Base-by-base conservation (phyloP, 1,140 invertebrate species). In the Tetramorium parvispinum region DNA sequence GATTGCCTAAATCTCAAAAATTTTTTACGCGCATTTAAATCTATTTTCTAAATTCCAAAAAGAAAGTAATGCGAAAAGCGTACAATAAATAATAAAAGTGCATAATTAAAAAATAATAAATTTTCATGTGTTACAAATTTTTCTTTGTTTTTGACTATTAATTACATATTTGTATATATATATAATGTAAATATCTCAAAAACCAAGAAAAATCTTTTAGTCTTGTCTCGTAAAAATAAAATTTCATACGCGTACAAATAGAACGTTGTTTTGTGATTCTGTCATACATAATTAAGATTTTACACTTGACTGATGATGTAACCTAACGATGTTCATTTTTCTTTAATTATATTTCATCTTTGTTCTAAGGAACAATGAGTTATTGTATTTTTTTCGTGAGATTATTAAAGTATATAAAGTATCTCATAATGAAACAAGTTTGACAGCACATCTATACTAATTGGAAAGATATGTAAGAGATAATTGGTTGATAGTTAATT, bases 331-430 rank as follows among this genome's bases (percentile, higher is more conserved):
- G 43, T 63, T 63, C 21, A 49, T 63, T 78, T 57, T 43, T 43
- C 40, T 78, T 37, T 18, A 24, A 63, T 78, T 53, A 16, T 6
- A 32, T 57, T 21, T 76, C 13, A 51, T 43, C 37, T 76, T 57
- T 76, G n/a, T 76, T 43, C 10, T 55, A n/a, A 27, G 5, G 53
- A 57, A 76, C 73, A 76, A 76, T 76, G 21, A 57, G 53, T 13
- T n/a, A 76, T 59, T 55, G 51, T 57, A 24, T 65, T 65, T 40
- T 63, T 65, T 65, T 65, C 32, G 61, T 65, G 32, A 24, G 21
- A 77, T 77, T 1, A 76, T 76, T 59, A 61, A 43, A 77, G 24
- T 43, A 40, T 76, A n/a, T n/a, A n/a, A n/a, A n/a, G n/a, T n/a
- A 59, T 59, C 16, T 43, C 16, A 6, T 24, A 76, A 76, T 55